Evolutionary conservation across 2,797 vertebrate species (phyloP), one percentile per base, ranked within the genome.

Genomic region (Acropternis orthonyx): DNA sequence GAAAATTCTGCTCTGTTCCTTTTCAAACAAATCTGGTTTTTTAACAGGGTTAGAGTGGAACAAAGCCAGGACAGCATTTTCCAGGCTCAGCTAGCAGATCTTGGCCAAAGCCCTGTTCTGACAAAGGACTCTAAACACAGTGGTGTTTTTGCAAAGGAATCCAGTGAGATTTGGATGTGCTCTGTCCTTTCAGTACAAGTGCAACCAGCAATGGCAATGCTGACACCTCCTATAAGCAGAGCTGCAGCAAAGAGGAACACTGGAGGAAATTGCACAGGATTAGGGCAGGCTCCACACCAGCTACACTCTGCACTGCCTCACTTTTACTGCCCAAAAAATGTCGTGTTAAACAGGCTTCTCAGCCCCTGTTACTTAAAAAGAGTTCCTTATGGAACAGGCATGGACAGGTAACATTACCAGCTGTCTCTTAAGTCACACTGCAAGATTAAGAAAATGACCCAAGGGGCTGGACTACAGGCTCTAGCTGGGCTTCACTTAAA

Each of bases 21-120:
- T 71, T 58, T 23, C 73, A 77, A 58, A 52, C 28, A 14, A 23
- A 32, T 23, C 4, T 19, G 1, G 14, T 39, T 52, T 72, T 59
- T 6, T 14, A 69, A 55, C 1, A 1, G 0, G 32, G 20, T 17
- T 48, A 9, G 23, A 66, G 27, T 7, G 6, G 58, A 43, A 55
- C 58, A 49, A 91, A 84, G 34, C 14, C 44, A 67, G 58, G 28
- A 85, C 32, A 41, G 27, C 17, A 39, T 69, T 72, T 81, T 67
- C 58, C 1, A 2, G 6, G 19, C 52, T 77, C 75, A 76, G 69
- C 46, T 48, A 68, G 48, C 19, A 56, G 43, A 61, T 19, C 32
- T 17, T 58, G 61, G 56, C 9, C 63, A 68, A 32, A 3, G 6
- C 36, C 55, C 43, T 61, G 37, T 67, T 84, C 48, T 63, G 54